Percentiles rank a stretch among this genome's conserved stretches.
Evolutionary conservation across 2,888 invertebrate species (phyloP).

Genomic region (Leptopterna dolabrata): DNA sequence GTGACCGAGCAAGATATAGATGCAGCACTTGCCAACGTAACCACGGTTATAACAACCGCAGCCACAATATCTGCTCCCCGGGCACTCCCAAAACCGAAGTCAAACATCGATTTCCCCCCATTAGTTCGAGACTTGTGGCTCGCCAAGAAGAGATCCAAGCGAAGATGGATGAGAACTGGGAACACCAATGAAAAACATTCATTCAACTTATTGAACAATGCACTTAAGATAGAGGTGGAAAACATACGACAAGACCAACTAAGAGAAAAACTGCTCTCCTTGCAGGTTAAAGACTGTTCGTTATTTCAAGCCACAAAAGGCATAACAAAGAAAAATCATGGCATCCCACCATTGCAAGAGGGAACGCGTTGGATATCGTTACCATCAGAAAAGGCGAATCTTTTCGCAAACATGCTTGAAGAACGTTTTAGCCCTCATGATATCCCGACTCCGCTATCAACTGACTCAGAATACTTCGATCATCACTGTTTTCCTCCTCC

Average conservation of each 20-base stretch:
- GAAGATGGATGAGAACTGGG: neutral
- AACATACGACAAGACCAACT: neutral
- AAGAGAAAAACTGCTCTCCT: neutral
- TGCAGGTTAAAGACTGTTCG: neutral
- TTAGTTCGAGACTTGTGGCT: neutral
- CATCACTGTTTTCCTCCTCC: neutral
- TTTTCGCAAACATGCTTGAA: neutral
- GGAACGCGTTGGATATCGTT: neutral
- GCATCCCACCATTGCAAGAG: neutral
- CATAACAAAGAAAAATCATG: neutral
- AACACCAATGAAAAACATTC: neutral
- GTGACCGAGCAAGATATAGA: neutral
- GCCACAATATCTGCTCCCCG: neutral
- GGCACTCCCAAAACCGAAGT: neutral
- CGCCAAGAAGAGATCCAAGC: neutral
- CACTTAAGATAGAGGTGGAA: neutral
- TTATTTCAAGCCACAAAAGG: neutral
- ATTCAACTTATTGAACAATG: neutral
- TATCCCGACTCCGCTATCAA: neutral
- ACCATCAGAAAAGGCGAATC: neutral
- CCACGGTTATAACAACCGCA: neutral
- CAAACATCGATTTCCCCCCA: neutral
- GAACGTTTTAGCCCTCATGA: neutral
- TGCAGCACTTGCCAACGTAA: neutral
- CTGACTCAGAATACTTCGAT: neutral